Evolutionary conservation across 2,113 vertebrate genomes (phyloP).

Genomic region (Prochilodus magdalenae): DNA sequence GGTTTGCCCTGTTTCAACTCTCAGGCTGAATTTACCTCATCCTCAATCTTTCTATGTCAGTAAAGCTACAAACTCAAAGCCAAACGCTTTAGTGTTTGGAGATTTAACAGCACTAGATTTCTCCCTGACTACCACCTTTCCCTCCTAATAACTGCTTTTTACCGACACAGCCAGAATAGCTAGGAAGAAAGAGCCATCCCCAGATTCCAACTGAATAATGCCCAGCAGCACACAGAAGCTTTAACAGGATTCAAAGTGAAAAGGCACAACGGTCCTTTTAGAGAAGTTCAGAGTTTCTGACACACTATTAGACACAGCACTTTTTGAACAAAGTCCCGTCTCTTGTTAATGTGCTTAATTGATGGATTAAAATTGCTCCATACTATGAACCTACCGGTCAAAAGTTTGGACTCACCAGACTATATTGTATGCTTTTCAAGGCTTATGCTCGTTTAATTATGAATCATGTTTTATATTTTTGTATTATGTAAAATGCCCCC

Average conservation of each 20-base stretch:
- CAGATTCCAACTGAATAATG: neutral
- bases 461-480: no score
- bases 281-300: neutral
- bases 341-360: neutral
- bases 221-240: neutral
- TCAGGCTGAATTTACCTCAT: neutral
- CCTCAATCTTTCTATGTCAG: neutral
- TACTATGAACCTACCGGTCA: neutral
- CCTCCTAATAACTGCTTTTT: neutral
- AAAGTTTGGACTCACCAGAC: neutral
- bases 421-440: neutral
- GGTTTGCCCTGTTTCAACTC: neutral
- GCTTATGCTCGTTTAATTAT: neutral
- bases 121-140: constrained; percentile 5
- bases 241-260: neutral
- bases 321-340: neutral
- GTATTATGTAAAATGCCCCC: no score
- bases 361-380: neutral
- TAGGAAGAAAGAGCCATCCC: neutral
- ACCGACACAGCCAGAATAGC: neutral
- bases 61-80: neutral
- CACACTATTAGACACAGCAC: neutral
- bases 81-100: neutral
- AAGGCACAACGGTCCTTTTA: neutral
- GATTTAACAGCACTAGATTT: neutral